Percentiles rank a stretch among this genome's conserved stretches.
Evolutionary conservation across 2,888 invertebrate genomes (phyloP).

Genomic region (Rhynchonema sp.): DNA sequence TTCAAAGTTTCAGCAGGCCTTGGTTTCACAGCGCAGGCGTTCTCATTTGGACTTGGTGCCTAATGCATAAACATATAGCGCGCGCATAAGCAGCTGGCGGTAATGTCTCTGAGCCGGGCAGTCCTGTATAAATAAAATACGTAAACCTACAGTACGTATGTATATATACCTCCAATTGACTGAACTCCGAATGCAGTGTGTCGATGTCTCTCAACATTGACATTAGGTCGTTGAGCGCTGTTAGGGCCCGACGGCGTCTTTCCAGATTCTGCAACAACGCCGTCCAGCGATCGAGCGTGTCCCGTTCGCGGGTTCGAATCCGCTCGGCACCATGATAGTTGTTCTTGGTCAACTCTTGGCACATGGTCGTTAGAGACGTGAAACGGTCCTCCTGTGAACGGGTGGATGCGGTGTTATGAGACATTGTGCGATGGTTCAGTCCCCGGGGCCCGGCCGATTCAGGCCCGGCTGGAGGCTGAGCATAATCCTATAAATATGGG

Average conservation of each 20-base stretch:
- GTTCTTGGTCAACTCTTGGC: slow-evolving; percentile 68
- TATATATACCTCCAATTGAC: slow-evolving; percentile 50
- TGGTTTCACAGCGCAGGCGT: no score
- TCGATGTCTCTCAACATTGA: slow-evolving; percentile 73
- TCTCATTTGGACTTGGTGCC: no score
- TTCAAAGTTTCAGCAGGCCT: background rate
- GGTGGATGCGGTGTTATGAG: no score
- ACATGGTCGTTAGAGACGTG: slow-evolving; percentile 77
- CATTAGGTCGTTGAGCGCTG: slow-evolving; percentile 63
- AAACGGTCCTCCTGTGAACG: slow-evolving; percentile 64
- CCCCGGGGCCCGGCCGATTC: no score
- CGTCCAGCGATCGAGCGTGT: slow-evolving; percentile 45
- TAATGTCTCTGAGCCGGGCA: no score
- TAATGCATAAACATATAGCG: no score
- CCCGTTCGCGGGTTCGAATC: slow-evolving; percentile 38
- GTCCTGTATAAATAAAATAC: background rate
- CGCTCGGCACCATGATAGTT: slow-evolving; percentile 71
- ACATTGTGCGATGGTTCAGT: no score
- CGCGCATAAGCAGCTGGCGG: no score
- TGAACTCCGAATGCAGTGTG: slow-evolving; percentile 59
- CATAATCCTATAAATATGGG: no score
- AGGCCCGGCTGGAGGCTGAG: no score
- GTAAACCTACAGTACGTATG: background rate
- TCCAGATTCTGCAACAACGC: slow-evolving; percentile 61
- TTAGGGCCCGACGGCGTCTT: slow-evolving; percentile 40